Conservation (phyloP, 2,797 vertebrate species). For the Zalophus californianus region DNA sequence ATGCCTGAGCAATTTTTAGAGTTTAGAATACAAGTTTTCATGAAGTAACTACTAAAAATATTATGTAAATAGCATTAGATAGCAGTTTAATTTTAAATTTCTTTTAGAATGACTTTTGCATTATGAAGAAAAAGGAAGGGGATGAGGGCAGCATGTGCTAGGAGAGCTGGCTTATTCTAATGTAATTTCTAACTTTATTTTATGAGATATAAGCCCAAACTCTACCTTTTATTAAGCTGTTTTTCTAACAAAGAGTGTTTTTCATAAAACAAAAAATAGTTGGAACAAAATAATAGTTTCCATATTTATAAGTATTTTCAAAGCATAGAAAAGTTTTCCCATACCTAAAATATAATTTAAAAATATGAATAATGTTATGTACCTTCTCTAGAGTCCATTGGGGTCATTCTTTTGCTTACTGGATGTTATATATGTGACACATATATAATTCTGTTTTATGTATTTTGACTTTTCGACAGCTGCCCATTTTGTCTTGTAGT, state of each 20-base stretch:
- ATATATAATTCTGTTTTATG: neutral
- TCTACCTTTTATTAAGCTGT: neutral
- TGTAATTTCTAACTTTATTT: neutral
- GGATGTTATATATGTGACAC: neutral
- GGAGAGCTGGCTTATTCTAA: neutral
- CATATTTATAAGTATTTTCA: slow-evolving; percentile 3
- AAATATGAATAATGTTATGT: neutral
- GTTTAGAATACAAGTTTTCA: slow-evolving; percentile 2
- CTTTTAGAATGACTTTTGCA: neutral
- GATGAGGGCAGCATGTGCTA: neutral
- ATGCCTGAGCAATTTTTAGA: neutral
- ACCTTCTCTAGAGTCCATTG: neutral
- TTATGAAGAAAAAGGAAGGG: neutral
- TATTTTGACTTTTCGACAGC: neutral
- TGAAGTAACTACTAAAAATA: neutral
- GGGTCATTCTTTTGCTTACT: neutral
- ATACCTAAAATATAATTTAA: neutral
- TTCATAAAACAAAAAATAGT: neutral
- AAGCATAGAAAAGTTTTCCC: neutral
- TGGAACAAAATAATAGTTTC: neutral
- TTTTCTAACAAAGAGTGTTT: neutral
- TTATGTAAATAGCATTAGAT: neutral
- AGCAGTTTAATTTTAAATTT: slow-evolving; percentile 1
- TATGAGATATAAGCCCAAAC: neutral
- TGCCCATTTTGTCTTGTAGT: neutral